These are phyloP conservation scores for Cyprinodon variegatus DNA, from an alignment of 2,113 vertebrate genomes.

Conservation along the genomic window DNA sequence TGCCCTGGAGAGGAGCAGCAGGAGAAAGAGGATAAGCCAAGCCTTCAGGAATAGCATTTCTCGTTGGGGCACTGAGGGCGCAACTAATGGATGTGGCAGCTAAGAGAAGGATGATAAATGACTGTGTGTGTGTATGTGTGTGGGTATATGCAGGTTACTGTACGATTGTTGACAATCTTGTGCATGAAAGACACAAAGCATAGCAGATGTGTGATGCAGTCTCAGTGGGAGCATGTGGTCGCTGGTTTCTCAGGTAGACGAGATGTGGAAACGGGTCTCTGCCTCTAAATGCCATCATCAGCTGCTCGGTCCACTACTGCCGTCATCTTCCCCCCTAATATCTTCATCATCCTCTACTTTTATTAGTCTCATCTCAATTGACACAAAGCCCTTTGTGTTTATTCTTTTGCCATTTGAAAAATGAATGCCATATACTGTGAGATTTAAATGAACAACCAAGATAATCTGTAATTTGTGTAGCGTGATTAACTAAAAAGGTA, in stretches of 20 bases:
- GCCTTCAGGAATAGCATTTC: conserved; percentile 65
- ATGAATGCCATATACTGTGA: not conserved
- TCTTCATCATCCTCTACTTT: conserved; percentile 10
- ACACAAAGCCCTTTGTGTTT: not conserved
- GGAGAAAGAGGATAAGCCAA: conserved; percentile 54
- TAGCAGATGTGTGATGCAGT: conserved; percentile 59
- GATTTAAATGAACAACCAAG: no score
- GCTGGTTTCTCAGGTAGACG: conserved; percentile 57
- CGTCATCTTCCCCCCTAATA: conserved; percentile 19
- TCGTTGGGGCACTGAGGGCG: conserved; percentile 62
- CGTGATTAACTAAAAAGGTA: no score
- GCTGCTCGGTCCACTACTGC: conserved; percentile 22
- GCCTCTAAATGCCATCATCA: conserved; percentile 54
- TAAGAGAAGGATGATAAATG: conserved; percentile 69
- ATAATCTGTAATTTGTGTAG: no score
- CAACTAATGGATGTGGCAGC: conserved; percentile 75
- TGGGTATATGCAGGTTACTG: conserved; percentile 18
- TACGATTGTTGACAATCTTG: conserved; percentile 50
- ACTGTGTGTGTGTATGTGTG: conserved; percentile 18
- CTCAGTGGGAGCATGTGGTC: conserved; percentile 58
- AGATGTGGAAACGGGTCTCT: conserved; percentile 63
- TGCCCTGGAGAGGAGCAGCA: conserved; percentile 31
- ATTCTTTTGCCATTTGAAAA: not conserved
- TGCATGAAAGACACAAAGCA: conserved; percentile 45
- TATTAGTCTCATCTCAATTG: conserved; percentile 4